A percentile compares a stretch with the other conserved stretches of the same genome.
Conservation (phyloP, 2,888 invertebrate species). For the Hetaerina titia region DNA sequence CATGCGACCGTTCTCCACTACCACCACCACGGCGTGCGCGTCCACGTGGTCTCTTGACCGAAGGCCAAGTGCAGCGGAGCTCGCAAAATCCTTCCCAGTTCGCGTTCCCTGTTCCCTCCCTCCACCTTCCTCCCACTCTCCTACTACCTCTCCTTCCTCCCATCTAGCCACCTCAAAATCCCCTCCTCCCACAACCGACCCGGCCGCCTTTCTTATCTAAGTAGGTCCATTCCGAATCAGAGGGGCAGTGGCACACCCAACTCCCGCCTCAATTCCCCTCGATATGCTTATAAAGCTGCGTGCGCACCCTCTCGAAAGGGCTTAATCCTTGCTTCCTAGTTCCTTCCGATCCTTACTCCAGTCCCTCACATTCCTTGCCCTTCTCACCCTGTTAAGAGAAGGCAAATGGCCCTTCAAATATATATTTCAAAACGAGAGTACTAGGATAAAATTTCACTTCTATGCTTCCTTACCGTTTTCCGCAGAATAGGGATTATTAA, state of each 20-base stretch:
- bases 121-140: neutral
- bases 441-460: neutral
- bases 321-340: neutral
- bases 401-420: neutral
- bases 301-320: neutral
- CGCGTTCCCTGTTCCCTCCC: neutral
- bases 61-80: slow-evolving; percentile 44
- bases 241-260: neutral
- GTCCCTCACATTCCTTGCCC: neutral
- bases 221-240: slow-evolving; percentile 50
- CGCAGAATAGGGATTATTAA: neutral
- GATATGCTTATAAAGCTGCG: slow-evolving; percentile 53
- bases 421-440: neutral
- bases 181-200: neutral
- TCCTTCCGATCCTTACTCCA: neutral
- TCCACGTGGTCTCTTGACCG: neutral
- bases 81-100: neutral
- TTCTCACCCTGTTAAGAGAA: neutral
- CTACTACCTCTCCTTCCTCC: neutral
- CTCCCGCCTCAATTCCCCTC: neutral
- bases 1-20: neutral
- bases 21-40: neutral
- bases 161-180: neutral
- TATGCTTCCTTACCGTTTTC: neutral
- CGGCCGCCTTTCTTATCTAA: slow-evolving; percentile 54